phyloP scores from a whole-genome alignment of 2,888 invertebrate genomes.

The Synergus umbraculus region DNA sequence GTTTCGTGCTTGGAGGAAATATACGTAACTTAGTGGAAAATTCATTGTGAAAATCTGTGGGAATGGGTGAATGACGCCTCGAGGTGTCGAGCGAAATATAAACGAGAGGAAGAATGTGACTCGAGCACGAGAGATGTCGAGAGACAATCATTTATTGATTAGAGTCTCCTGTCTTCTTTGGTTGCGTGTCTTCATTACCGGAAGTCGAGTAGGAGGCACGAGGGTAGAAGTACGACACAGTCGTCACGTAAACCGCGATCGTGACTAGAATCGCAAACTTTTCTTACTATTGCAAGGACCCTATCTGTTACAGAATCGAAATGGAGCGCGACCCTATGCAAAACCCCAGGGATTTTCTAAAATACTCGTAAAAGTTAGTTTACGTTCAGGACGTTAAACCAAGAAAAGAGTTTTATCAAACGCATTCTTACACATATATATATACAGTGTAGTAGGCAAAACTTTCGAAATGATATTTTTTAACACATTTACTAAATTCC shows the following conservation, averaged over 20 bases:
- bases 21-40: not conserved
- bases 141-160: conserved; percentile 26
- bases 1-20: not conserved
- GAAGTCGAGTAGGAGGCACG: conserved; percentile 5
- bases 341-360: conserved; percentile 6
- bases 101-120: not conserved
- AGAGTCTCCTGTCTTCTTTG: conserved; percentile 13
- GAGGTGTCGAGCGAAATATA: conserved; percentile 1
- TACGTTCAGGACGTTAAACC: not conserved
- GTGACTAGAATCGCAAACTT: conserved; percentile 26
- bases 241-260: conserved; percentile 35
- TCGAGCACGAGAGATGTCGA: conserved; percentile 1
- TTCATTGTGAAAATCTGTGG: not conserved
- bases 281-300: not conserved
- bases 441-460: too few relatives aligned
- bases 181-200: conserved; percentile 29
- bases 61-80: not conserved
- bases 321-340: conserved; percentile 32
- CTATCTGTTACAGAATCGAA: conserved; percentile 30
- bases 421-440: too few relatives aligned
- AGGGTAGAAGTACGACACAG: conserved; percentile 18
- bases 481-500: too few relatives aligned
- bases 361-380: conserved; percentile 9
- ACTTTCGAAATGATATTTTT: too few relatives aligned
- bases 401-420: not conserved